These are phyloP conservation scores for Drosophila nigrodunni DNA, from an alignment of 1,140 invertebrate species.

Conservation along the genomic window DNA sequence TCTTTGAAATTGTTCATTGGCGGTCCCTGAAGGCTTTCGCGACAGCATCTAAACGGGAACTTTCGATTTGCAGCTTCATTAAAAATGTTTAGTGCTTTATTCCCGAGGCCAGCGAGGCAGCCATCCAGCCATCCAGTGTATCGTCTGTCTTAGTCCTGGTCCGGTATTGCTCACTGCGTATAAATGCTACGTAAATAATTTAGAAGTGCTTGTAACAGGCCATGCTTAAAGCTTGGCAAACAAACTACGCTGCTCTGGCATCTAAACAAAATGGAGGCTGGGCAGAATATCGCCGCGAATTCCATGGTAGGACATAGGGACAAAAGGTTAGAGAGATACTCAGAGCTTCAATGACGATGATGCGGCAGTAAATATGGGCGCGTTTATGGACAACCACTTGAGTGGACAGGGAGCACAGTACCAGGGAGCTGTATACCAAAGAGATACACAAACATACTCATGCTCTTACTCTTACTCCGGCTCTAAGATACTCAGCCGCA, in stretches of 20 bases:
- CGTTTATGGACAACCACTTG: slow-evolving; percentile 46
- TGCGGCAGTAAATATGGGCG: slow-evolving; percentile 41
- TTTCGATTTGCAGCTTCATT: slow-evolving; percentile 76
- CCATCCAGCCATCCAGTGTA: background rate
- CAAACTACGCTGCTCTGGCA: slow-evolving; percentile 39
- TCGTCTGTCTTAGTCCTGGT: background rate
- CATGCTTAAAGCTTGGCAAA: slow-evolving; percentile 25
- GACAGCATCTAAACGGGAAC: slow-evolving; percentile 23
- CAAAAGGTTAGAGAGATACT: slow-evolving; percentile 25
- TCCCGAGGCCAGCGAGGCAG: slow-evolving; percentile 5
- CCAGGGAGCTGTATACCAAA: background rate
- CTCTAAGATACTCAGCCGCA: slow-evolving; percentile 2
- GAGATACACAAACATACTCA: slow-evolving; percentile 1
- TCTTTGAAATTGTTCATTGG: slow-evolving; percentile 38
- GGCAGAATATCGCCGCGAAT: slow-evolving; percentile 5
- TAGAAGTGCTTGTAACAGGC: slow-evolving; percentile 31
- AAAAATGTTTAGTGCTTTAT: slow-evolving; percentile 74
- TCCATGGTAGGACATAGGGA: slow-evolving; percentile 25
- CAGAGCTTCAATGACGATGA: slow-evolving; percentile 34
- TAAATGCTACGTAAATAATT: slow-evolving; percentile 52
- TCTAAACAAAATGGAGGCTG: slow-evolving; percentile 16
- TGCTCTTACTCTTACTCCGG: background rate
- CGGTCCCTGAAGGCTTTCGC: slow-evolving; percentile 14
- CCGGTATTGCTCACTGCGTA: background rate
- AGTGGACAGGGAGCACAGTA: slow-evolving; percentile 22